phyloP scores from a whole-genome alignment of 2,888 invertebrate species.

The Diaperis boleti region DNA sequence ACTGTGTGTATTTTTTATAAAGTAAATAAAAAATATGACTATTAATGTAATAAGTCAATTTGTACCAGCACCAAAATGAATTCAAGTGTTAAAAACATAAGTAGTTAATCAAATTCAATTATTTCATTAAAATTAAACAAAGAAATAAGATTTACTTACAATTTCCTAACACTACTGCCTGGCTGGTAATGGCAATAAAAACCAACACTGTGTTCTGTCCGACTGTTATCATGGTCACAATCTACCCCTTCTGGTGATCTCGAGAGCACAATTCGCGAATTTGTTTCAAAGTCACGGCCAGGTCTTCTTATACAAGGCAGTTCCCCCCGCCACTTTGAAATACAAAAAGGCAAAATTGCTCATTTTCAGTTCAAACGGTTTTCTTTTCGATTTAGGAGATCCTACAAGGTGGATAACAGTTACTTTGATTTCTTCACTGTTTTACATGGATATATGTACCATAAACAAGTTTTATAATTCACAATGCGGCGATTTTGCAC shows the following conservation, averaged over 20 bases:
- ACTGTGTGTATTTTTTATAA: no score
- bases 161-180: not conserved
- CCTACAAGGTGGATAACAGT: constrained; percentile 27
- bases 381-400: constrained; percentile 18
- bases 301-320: constrained; percentile 44
- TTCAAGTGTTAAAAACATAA: no score
- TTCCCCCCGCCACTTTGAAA: constrained; percentile 29
- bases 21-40: no score
- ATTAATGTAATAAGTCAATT: no score
- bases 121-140: not conserved
- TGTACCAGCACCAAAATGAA: no score
- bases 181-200: not conserved
- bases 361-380: constrained; percentile 16
- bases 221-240: constrained; percentile 4
- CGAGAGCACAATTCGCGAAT: constrained; percentile 50
- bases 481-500: not conserved
- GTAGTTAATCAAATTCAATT: not conserved
- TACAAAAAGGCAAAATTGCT: constrained; percentile 30
- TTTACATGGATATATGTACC: not conserved
- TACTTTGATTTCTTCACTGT: not conserved
- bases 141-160: constrained; percentile 14
- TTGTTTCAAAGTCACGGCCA: constrained; percentile 57
- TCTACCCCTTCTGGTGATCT: constrained; percentile 20
- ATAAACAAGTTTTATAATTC: constrained; percentile 2
- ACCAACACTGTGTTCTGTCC: not conserved